These are phyloP conservation scores for Smithornis capensis DNA, from an alignment of 2,113 vertebrate species.

Conservation along the genomic window DNA sequence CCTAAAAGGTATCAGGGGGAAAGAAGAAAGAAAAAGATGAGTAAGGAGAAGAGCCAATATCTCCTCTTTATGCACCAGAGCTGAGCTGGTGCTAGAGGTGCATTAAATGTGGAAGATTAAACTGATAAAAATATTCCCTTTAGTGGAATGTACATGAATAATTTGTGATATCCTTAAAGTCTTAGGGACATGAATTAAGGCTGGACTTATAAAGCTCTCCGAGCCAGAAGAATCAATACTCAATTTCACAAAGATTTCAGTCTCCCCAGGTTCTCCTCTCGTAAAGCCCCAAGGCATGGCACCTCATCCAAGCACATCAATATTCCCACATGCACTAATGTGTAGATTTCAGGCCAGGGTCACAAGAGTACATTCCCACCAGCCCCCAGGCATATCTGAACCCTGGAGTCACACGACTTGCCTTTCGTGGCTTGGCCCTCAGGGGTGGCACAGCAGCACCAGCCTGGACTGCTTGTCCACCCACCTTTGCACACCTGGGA, in stretches of 20 bases:
- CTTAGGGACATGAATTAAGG: background rate
- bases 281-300: background rate
- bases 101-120: background rate
- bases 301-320: background rate
- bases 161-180: background rate
- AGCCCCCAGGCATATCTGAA: background rate
- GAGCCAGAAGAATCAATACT: conserved; percentile 53
- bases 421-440: rapidly evolving
- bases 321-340: background rate
- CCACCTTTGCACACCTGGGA: rapidly evolving
- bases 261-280: background rate
- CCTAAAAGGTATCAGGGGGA: background rate
- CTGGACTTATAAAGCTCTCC: background rate
- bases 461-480: background rate
- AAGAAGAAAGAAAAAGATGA: background rate
- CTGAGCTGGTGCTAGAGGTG: background rate
- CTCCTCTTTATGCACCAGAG: background rate
- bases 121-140: background rate
- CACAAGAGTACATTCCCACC: background rate
- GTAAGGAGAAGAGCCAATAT: background rate
- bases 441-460: background rate
- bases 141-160: background rate
- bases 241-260: conserved; percentile 42
- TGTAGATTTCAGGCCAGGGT: background rate
- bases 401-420: background rate